phyloP scores from a whole-genome alignment of 2,113 vertebrate genomes.

The Acrocephalus kingi region DNA sequence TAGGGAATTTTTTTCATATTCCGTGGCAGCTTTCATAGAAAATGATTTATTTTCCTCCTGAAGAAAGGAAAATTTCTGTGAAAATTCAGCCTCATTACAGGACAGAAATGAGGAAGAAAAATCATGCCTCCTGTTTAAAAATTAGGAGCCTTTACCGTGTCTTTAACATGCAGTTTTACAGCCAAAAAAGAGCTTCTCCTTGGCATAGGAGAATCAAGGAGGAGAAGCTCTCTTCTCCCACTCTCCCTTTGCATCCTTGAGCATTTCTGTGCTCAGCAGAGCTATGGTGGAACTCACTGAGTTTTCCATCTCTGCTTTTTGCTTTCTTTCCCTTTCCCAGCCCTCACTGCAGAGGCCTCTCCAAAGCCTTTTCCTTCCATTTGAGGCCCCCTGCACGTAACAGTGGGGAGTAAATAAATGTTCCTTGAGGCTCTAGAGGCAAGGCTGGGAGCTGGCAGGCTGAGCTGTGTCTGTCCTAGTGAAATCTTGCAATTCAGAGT shows the following conservation, averaged over 20 bases:
- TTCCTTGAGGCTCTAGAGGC: not conserved
- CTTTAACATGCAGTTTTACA: not conserved
- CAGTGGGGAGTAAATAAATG: not conserved
- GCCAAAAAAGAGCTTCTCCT: not conserved
- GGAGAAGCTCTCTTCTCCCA: not conserved
- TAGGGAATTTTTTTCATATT: not conserved
- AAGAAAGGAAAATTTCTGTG: not conserved
- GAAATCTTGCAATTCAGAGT: not conserved
- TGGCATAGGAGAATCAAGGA: not conserved
- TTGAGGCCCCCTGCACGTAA: rapidly evolving
- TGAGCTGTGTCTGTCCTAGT: not conserved
- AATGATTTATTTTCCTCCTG: not conserved
- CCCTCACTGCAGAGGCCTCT: not conserved
- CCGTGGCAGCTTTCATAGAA: not conserved
- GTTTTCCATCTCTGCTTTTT: not conserved
- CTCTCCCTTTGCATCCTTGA: not conserved
- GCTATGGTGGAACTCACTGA: not conserved
- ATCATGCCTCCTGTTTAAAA: not conserved
- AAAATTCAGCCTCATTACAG: not conserved
- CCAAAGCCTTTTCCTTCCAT: not conserved
- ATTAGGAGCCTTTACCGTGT: not conserved
- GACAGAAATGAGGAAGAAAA: not conserved
- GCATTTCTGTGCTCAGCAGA: not conserved
- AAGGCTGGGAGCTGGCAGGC: not conserved
- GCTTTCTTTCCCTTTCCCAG: not conserved